Conservation (phyloP, 2,113 vertebrate species). For the Ophthalmolycus amberensis region DNA sequence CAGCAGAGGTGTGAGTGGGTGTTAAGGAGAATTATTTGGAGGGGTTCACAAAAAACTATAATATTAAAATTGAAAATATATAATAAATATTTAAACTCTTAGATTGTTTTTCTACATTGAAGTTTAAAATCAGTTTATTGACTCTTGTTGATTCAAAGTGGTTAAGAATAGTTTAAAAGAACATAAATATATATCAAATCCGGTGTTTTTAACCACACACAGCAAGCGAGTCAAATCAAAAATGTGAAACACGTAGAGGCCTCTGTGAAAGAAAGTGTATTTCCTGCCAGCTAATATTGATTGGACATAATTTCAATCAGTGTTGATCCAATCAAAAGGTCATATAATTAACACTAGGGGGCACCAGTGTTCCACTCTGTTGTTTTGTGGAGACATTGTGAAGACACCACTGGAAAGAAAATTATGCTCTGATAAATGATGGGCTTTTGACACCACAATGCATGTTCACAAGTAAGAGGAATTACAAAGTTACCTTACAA, state of each 20-base stretch:
- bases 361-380: slow-evolving; percentile 82
- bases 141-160: neutral
- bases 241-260: slow-evolving; percentile 18
- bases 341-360: slow-evolving; percentile 82
- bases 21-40: neutral
- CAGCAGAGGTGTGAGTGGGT: neutral
- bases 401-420: slow-evolving; percentile 43
- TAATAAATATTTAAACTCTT: neutral
- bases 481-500: slow-evolving; percentile 69
- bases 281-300: slow-evolving; percentile 56
- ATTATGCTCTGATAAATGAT: slow-evolving; percentile 63
- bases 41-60: neutral
- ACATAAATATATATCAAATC: slow-evolving; percentile 1
- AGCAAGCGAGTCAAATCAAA: slow-evolving; percentile 13
- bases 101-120: neutral
- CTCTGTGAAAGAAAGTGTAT: slow-evolving; percentile 12
- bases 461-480: slow-evolving; percentile 59
- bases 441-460: slow-evolving; percentile 59
- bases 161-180: slow-evolving; percentile 20
- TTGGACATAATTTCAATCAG: slow-evolving; percentile 57
- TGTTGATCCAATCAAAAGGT: slow-evolving; percentile 62
- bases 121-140: neutral
- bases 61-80: neutral
- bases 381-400: slow-evolving; percentile 21
- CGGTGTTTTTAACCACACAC: neutral